Evolutionary conservation across 1,140 invertebrate species (phyloP), one percentile per base, ranked within the genome.

Genomic region (Zelostemma sp.): DNA sequence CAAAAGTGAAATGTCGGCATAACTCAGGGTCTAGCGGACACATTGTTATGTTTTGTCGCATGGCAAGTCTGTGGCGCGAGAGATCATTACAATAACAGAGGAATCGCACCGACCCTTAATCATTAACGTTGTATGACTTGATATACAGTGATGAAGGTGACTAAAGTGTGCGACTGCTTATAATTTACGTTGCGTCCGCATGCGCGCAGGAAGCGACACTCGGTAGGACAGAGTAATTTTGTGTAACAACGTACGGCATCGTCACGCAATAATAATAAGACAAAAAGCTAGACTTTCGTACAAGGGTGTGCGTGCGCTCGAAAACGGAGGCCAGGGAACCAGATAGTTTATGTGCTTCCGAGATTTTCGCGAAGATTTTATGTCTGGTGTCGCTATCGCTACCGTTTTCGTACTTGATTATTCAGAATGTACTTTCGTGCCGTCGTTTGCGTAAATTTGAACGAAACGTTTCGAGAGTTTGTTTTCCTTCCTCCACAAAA

Each of bases 51-150:
- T 65, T 35, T 41, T 40, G 55, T 17, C 61, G 61, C 50, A 54
- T 55, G 57, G 63, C 62, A 16, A 14, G 61, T 15, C 43, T 55
- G 17, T 62, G 53, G 65, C 55, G 21, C 62, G 57, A 71, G 57
- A 71, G 62, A 71, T 71, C 62, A 66, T 66, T 62, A 66, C 59
- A 43, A 43, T 40, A 12, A 40, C 35, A 6, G 40, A 16, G 14
- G 16, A 12, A 43, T 12, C 40, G 40, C 15, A 16, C 14, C 8
- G 59, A 54, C 68, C 50, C 58, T 72, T 72, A 67, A 72, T 72
- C 63, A 72, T 72, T 66, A 56, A 48, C 68, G 66, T 66, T 64
- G 63, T 71, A 71, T 62, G 66, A 63, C 68, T 72, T 59, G 66
- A 72, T 72, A 72, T 59, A 55, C 17, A 19, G 17, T 19, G 48